Evolutionary conservation across 2,797 vertebrate species (phyloP).

Genomic region (Xiphorhynchus erythropygius): DNA sequence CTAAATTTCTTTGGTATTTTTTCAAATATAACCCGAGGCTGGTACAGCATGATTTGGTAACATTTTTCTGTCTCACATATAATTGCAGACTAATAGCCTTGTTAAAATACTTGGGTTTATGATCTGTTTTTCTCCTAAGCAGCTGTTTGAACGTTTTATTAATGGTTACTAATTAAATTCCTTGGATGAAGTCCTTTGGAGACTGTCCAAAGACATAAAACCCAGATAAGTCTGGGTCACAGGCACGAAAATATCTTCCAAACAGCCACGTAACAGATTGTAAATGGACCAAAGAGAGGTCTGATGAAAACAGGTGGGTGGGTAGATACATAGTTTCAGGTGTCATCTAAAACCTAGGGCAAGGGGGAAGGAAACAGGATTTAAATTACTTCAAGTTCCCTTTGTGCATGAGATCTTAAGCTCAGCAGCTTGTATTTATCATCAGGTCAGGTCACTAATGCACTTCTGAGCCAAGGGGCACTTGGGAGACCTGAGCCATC

Average conservation of each 20-base stretch:
- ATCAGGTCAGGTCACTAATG: neutral
- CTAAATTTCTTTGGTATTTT: neutral
- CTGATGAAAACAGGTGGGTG: neutral
- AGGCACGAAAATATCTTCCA: neutral
- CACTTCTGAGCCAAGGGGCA: neutral
- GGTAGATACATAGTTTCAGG: neutral
- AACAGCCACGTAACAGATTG: neutral
- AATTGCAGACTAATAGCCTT: slow-evolving; percentile 14
- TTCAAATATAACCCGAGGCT: neutral
- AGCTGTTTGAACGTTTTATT: slow-evolving; percentile 46
- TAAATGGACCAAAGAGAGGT: neutral
- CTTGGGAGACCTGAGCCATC: neutral
- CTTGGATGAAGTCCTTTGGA: slow-evolving; percentile 40
- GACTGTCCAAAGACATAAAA: slow-evolving; percentile 44
- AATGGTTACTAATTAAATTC: slow-evolving; percentile 31
- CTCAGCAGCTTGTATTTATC: neutral
- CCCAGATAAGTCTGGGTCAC: neutral
- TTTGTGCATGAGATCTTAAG: neutral
- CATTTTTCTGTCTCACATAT: neutral
- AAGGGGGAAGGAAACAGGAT: neutral
- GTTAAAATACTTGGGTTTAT: slow-evolving; percentile 19
- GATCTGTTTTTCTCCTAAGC: slow-evolving; percentile 34
- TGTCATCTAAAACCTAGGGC: neutral
- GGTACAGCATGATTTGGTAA: neutral
- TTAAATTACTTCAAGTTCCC: neutral